Conservation (phyloP, 2,797 vertebrate genomes). For the Rallus crepitans region DNA sequence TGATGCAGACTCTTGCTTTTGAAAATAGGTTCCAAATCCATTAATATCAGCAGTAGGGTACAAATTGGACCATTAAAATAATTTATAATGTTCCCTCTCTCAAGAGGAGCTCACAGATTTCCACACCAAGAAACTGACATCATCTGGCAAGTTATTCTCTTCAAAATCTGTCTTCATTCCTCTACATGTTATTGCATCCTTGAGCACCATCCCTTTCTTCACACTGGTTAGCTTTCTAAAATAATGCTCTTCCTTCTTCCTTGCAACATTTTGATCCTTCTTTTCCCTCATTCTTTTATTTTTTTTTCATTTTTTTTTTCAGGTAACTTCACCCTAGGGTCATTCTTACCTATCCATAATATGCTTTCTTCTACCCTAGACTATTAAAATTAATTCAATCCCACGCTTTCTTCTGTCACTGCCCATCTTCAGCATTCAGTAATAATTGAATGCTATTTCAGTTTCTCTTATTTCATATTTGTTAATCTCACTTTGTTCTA, state of each 20-base stretch:
- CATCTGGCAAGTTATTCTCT: background rate
- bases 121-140: background rate
- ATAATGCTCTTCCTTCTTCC: background rate
- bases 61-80: conserved; percentile 44
- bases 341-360: background rate
- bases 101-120: background rate
- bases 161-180: background rate
- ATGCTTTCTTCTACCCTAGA: background rate
- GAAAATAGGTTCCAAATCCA: conserved; percentile 38
- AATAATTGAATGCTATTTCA: background rate
- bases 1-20: conserved; percentile 27
- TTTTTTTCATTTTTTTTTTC: background rate
- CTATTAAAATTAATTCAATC: background rate
- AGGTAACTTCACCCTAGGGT: background rate
- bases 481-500: background rate
- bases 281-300: background rate
- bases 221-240: background rate
- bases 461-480: background rate
- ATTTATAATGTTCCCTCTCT: background rate
- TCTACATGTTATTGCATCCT: background rate
- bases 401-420: background rate
- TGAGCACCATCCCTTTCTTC: background rate
- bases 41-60: conserved; percentile 1
- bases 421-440: background rate
- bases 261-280: background rate